phyloP scores from a whole-genome alignment of 2,113 vertebrate genomes.

The Phaetusa simplex region DNA sequence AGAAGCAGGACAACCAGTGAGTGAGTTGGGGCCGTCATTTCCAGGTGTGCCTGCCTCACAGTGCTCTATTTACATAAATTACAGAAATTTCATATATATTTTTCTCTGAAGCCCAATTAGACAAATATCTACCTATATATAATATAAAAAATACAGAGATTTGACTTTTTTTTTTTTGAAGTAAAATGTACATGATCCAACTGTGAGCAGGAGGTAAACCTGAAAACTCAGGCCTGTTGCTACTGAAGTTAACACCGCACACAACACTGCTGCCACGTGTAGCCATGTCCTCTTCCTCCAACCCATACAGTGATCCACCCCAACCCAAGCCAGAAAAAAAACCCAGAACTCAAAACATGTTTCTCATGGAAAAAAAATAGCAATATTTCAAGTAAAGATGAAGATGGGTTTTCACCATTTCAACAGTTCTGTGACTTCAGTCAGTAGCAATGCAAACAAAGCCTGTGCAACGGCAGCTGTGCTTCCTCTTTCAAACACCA shows the following conservation, averaged over 20 bases:
- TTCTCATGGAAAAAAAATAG: neutral
- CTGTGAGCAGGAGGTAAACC: slow-evolving; percentile 70
- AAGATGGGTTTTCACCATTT: neutral
- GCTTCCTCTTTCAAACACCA: slow-evolving; percentile 1
- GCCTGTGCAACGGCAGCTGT: slow-evolving; percentile 29
- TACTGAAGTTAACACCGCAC: neutral
- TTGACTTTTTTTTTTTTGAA: slow-evolving; percentile 59
- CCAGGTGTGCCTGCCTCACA: slow-evolving; percentile 52
- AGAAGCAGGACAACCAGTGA: neutral
- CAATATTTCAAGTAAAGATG: slow-evolving; percentile 61
- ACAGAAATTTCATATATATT: neutral
- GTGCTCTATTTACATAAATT: slow-evolving; percentile 4
- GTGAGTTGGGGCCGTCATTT: neutral
- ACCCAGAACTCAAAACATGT: neutral
- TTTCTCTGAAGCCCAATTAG: slow-evolving; percentile 61
- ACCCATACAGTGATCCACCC: neutral
- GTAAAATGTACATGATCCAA: slow-evolving; percentile 71
- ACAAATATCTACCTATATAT: slow-evolving; percentile 63
- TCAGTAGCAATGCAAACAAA: slow-evolving; percentile 51
- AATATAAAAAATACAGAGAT: slow-evolving; percentile 78
- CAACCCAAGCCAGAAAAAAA: neutral
- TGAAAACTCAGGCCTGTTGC: slow-evolving; percentile 59
- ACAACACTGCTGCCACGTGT: neutral
- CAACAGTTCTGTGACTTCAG: neutral
- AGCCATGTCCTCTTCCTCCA: neutral